phyloP scores from a whole-genome alignment of 2,888 invertebrate species.

The Atherix ibis region DNA sequence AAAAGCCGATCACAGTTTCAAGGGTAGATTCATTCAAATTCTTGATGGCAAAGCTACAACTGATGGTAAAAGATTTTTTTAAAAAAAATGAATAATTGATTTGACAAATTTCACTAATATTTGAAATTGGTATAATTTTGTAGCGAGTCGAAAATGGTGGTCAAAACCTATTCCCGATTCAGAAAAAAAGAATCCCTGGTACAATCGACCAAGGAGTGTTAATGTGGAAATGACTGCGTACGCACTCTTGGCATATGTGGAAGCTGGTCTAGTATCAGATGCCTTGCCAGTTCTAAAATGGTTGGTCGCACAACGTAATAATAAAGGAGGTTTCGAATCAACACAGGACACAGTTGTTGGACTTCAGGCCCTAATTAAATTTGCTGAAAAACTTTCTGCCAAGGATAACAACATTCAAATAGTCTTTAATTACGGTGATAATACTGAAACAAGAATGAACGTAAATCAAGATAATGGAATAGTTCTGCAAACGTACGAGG shows the following conservation, averaged over 20 bases:
- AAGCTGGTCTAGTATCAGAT: slow-evolving; percentile 38
- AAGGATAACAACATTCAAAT: slow-evolving; percentile 33
- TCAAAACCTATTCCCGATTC: slow-evolving; percentile 37
- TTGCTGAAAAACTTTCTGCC: slow-evolving; percentile 32
- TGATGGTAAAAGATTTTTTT: slow-evolving; percentile 22
- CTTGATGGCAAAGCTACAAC: slow-evolving; percentile 35
- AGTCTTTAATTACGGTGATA: slow-evolving; percentile 22
- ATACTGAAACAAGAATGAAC: slow-evolving; percentile 32
- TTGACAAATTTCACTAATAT: not conserved
- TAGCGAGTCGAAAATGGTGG: slow-evolving; percentile 64
- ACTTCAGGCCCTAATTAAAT: slow-evolving; percentile 40
- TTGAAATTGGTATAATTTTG: not conserved
- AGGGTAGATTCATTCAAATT: slow-evolving; percentile 41
- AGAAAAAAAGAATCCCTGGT: slow-evolving; percentile 40
- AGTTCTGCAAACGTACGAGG: slow-evolving; percentile 57
- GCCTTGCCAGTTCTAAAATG: slow-evolving; percentile 47
- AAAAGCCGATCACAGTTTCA: slow-evolving; percentile 54
- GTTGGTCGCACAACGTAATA: slow-evolving; percentile 50
- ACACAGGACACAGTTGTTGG: slow-evolving; percentile 70
- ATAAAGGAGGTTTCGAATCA: slow-evolving; percentile 55
- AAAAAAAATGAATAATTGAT: not conserved
- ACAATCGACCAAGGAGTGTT: slow-evolving; percentile 43
- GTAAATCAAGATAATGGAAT: slow-evolving; percentile 58
- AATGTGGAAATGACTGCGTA: slow-evolving; percentile 59
- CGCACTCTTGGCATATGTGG: slow-evolving; percentile 53